Conservation (phyloP, 2,888 invertebrate species). For the Catocala fraxini region DNA sequence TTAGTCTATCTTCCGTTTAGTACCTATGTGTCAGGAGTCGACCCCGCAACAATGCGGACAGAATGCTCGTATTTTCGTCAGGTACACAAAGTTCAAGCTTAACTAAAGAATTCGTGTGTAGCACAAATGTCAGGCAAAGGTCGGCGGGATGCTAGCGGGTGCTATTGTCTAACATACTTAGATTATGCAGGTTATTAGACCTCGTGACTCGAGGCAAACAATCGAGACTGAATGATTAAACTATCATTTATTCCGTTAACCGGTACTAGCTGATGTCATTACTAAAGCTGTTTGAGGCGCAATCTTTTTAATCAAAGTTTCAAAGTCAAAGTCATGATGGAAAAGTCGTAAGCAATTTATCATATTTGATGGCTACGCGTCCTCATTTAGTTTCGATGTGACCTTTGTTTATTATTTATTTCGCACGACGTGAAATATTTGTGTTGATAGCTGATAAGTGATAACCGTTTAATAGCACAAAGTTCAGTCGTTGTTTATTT, state of each 20-base stretch:
- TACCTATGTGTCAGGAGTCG: constrained; percentile 54
- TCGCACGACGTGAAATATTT: constrained; percentile 4
- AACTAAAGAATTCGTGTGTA: constrained; percentile 67
- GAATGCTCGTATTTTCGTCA: constrained; percentile 60
- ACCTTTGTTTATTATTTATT: constrained; percentile 35
- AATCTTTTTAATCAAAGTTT: constrained; percentile 28
- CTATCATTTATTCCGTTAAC: constrained; percentile 42
- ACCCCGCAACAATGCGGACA: constrained; percentile 70
- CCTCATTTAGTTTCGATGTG: constrained; percentile 19
- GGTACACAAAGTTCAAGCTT: constrained; percentile 71
- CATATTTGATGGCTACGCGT: constrained; percentile 25
- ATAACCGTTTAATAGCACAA: constrained; percentile 21
- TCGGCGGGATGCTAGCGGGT: constrained; percentile 59
- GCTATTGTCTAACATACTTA: constrained; percentile 52
- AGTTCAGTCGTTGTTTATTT: constrained; percentile 20
- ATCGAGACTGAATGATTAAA: constrained; percentile 60
- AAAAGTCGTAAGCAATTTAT: constrained; percentile 37
- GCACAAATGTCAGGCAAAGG: constrained; percentile 81
- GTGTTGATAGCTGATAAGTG: neutral
- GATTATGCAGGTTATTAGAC: constrained; percentile 48
- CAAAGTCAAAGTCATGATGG: constrained; percentile 40
- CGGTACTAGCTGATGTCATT: constrained; percentile 32
- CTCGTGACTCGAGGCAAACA: constrained; percentile 66
- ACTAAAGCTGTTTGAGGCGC: constrained; percentile 15
- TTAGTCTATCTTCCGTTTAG: constrained; percentile 35